Base-by-base conservation (phyloP, 1,140 invertebrate genomes). In the Brachionus plicatilis region DNA sequence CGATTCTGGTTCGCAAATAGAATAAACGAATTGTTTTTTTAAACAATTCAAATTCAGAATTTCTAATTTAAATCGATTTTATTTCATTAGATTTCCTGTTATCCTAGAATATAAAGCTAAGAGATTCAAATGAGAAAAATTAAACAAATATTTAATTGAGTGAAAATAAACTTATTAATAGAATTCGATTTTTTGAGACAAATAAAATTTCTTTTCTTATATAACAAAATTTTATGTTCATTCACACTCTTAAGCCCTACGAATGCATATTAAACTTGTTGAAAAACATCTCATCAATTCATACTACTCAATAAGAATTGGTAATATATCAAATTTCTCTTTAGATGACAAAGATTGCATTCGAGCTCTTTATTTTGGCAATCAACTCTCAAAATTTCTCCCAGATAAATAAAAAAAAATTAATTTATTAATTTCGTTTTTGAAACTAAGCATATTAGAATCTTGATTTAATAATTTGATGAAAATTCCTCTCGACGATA, bases 91-190 rank as follows among this genome's bases (percentile, higher is more conserved):
- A 60, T 24, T 60, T 60, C 53, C 53, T 24, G 53, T 60, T 60
- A 20, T 60, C 17, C n/a, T 60, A 60, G 17, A 60, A 60, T 60
- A 60, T 60, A 5, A 60, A 60, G 53, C 53, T 60, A 60, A 60
- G 53, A 60, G 53, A 60, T 60, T 20, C 53, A 60, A 60, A 60
- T 20, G 17, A 60, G 17, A 9, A n/a, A 20, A 60, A 20, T 60
- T 60, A 60, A 60, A 60, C 53, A 60, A 60, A 60, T 60, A 60
- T 60, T 60, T 60, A 60, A 60, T 60, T 60, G 53, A 60, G 53
- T 60, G 53, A 60, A 20, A 60, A 60, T 60, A 60, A 60, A 60
- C 53, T 60, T 60, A 60, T 60, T 60, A 60, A 60, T 60, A 60
- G n/a, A 60, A 60, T 60, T 60, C 53, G 53, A 60, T 60, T 60